Percentiles rank a stretch among this genome's conserved stretches.
These are phyloP conservation scores for Barypeithes pellucidus DNA, from an alignment of 2,888 invertebrate species.

Conservation along the genomic window DNA sequence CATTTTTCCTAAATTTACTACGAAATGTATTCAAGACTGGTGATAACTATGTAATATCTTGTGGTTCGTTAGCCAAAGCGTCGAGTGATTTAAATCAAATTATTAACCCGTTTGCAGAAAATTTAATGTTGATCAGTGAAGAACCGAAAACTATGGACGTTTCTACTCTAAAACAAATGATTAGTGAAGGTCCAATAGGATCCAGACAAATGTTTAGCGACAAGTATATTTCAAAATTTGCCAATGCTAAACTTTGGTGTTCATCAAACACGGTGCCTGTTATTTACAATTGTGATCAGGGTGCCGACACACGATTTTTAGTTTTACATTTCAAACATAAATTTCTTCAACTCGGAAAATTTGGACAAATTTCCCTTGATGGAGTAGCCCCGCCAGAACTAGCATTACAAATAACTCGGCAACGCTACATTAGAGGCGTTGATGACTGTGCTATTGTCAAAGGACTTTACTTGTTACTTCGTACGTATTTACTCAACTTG, in stretches of 20 bases:
- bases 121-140: background rate
- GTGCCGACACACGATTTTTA: background rate
- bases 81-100: too few relatives aligned
- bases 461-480: background rate
- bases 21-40: background rate
- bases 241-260: background rate
- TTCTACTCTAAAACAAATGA: slow-evolving; percentile 4
- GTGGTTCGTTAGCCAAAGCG: background rate
- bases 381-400: background rate
- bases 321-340: slow-evolving; percentile 3
- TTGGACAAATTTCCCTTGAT: background rate
- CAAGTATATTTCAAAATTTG: background rate
- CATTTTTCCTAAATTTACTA: background rate
- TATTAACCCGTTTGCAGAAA: slow-evolving; percentile 6
- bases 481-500: background rate
- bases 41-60: background rate
- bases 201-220: slow-evolving; percentile 4
- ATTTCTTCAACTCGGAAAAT: background rate
- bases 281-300: slow-evolving; percentile 9
- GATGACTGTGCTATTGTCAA: background rate
- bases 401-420: background rate
- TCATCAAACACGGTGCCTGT: background rate
- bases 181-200: slow-evolving; percentile 3
- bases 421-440: background rate
- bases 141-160: slow-evolving; percentile 3